Base-by-base conservation (phyloP, 53 echinoderm and acorn worm species). In the Holothuria scabra region DNA sequence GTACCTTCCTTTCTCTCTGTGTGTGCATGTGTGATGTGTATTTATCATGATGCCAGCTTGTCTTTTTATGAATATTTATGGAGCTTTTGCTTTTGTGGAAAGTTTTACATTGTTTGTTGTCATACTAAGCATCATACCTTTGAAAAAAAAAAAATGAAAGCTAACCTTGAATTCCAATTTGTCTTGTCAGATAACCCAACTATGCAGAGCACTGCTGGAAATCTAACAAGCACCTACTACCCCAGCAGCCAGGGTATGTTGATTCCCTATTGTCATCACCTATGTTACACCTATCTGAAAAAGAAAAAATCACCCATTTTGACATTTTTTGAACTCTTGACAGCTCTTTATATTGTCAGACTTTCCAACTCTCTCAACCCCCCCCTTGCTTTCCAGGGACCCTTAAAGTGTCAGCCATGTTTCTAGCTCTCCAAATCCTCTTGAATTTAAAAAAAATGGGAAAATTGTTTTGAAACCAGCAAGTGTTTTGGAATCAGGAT, bases 171-270 rank as follows among this genome's bases (percentile, higher is more conserved):
- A 55, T 49, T 76, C 52, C 56, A 49, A 76, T 76, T 76, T 76
- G 76, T 76, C 76, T 76, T 56, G 55, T 56, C 76, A 76, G 76
- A 76, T 76, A 76, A 76, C 76, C 76, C 76, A 55, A 76, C 76
- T 28, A 76, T 76, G 76, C 76, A 76, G 76, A 52, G 56, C 52
- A 29, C 52, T 55, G 41, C 76, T 76, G 76, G 76, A 76, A 76
- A 76, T 56, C 46, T 76, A 76, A 76, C 76, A 76, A 55, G 46
- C 56, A 57, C 52, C 76, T 76, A 55, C 56, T 56, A 55, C 19
- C 76, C 76, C 56, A 76, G 52, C 52, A 52, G 48, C 46, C 76
- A 76, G 76, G 76, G 76, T 76, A 76, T 49, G 76, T 76, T 69
- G 35, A 69, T 22, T 32, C 65, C 65, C 41, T 41, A 4, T 4